Evolutionary conservation across 2,797 vertebrate species (phyloP), one percentile per base, ranked within the genome.

Genomic region (Characodon lateralis): DNA sequence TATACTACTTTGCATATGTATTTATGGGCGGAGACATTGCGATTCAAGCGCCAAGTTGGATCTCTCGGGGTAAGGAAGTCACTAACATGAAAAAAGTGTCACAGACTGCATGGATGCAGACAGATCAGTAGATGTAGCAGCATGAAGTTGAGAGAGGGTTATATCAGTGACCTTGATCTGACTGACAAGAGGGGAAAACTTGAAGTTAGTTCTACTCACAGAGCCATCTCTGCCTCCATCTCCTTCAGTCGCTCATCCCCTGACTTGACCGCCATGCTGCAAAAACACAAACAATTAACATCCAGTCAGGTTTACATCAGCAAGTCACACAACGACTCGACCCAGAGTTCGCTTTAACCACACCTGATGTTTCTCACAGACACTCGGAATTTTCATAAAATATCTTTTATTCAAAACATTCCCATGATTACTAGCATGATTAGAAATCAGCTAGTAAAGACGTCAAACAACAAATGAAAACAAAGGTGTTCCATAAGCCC

Each of bases 191-290:
- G 50, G 16, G 50, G 63, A 66, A 22, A 39, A 5, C 35, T 2
- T 39, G 1, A 9, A 18, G 61, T 20, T 35, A 20, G 13, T 7
- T 41, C 31, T 89, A 96, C 97, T 97, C 89, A 98, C 97, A 98
- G 95, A 55, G 97, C 97, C 97, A 98, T 98, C 91, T 98, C 97
- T 4, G 97, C 97, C 94, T 98, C 97, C 97, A 98, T 98, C 93
- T 97, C 97, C 76, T 98, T 97, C 87, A 98, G 84, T 61, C 96
- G 96, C 73, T 97, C 97, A 86, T 98, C 96, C 74, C 97, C 97
- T 13, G 96, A 96, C 73, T 97, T 97, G 41, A 96, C 91, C 73
- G 96, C 94, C 95, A 96, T 96, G 72, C 87, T 92, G 43, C 0
- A 10, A 59, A 10, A 76, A 28, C 84, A 24, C 72, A 66, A 63